Base-by-base conservation (phyloP, 2,888 invertebrate genomes). In the Caenorhabditis sp. region DNA sequence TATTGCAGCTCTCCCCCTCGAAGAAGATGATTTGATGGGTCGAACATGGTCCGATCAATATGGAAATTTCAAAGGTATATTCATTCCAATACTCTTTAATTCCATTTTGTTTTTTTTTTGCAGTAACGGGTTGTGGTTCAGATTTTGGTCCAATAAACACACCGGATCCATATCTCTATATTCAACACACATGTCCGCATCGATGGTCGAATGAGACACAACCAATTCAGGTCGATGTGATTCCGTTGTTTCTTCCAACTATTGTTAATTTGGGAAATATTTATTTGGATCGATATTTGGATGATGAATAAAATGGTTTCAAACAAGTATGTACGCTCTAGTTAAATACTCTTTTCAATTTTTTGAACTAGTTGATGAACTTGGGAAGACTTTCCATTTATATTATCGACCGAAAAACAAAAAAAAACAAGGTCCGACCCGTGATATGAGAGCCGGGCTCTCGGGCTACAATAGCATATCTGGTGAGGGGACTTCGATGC, bases 61-160 rank as follows among this genome's bases (percentile, higher is more conserved):
- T 21, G 81, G 81, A 21, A 31, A 72, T 3, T 81, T 80, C 58
- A 37, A 67, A 36, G 66, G 74, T 74, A 54, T 24, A n/a, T 17
- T 5, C 17, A 3, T 21, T 50, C 50, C 50, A 4, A 54, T 26
- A 5, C 31, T 31, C 31, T 31, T 31, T 14, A 50, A 14, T 50
- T 14, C 17, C 50, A 37, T 14, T 37, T 37, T 8, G 8, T n/a
- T 23, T 21, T 3, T 5, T 21, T 23, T 23, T 62, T 66, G 23
- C 43, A 69, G 81, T 81, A 0, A 76, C 76, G 43, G 81, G 81
- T 12, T 81, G 81, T 62, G 81, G 78, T 6, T 75, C 75, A n/a
- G 81, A 81, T 43, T 78, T 81, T 36, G 81, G 81, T 4, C 81
- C 81, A 12, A 63, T 81, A 31, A 81, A 81, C 55, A 78, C 77